Base-by-base conservation (phyloP, 2,888 invertebrate genomes). In the Tetranychus piercei region DNA sequence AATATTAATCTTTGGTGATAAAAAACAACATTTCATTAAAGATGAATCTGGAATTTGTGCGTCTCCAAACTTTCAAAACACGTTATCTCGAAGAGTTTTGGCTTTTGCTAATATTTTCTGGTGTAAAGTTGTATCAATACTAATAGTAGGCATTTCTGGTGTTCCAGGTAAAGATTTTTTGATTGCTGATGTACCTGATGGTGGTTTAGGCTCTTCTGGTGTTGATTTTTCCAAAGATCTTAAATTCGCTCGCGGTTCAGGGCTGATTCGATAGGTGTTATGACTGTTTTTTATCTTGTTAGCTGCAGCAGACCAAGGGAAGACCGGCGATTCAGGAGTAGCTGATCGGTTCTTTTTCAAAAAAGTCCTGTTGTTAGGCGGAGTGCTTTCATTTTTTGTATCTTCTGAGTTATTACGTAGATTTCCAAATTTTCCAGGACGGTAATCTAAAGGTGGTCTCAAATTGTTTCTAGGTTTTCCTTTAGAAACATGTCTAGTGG, bases 1-100 rank as follows among this genome's bases (percentile, higher is more conserved):
- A 55, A 55, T 55, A 55, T 55, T 15, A 55, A 55, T 55, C 55
- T 55, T 55, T 55, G 55, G 55, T 69, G 69, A 23, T 69, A n/a
- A 69, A 69, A 69, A 23, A 18, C 18, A 11, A 23, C 9, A 69
- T 69, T 69, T n/a, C 6, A 65, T 65, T 65, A n/a, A 6, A 65
- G 20, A 65, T 65, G 18, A 20, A 65, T 65, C 65, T 18, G 0
- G 18, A 6, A 65, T 4, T 34, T 34, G 34, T 34, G 3, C 34
- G 34, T 34, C 34, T 34, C 5, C 34, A 34, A 34, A 34, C 34
- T 34, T 34, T 34, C 34, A 55, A 55, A 55, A 55, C 15, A 55
- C 55, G 15, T 55, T 55, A 55, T 55, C 55, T 15, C 55, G 55
- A 15, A 55, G 55, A 55, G 55, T 55, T 55, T 55, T 55, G 55